These are phyloP conservation scores for Parasteatoda tepidariorum DNA, from an alignment of 1,140 invertebrate genomes.

Conservation along the genomic window DNA sequence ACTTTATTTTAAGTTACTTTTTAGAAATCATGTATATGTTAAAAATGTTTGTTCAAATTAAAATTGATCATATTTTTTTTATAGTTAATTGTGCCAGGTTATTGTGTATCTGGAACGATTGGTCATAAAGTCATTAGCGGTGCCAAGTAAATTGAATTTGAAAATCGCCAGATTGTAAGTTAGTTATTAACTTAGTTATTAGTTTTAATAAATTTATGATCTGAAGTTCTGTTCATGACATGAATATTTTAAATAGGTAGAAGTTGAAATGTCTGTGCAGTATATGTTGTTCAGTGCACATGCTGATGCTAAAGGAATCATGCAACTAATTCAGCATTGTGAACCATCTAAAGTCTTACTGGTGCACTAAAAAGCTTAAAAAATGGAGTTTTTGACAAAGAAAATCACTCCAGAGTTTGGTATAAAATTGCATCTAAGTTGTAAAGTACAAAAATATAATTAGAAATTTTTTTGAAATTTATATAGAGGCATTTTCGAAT, in stretches of 20 bases:
- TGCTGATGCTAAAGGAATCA: slow-evolving; percentile 97
- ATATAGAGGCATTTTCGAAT: no score
- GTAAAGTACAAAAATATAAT: not conserved
- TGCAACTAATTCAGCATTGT: slow-evolving; percentile 98
- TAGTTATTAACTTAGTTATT: not conserved
- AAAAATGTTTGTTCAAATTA: no score
- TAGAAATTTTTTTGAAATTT: slow-evolving; percentile 8
- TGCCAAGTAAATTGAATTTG: slow-evolving; percentile 94
- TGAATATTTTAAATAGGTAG: slow-evolving; percentile 72
- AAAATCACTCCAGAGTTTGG: slow-evolving; percentile 86
- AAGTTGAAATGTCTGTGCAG: slow-evolving; percentile 98
- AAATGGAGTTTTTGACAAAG: slow-evolving; percentile 94
- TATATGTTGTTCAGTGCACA: slow-evolving; percentile 99
- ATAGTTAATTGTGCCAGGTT: slow-evolving; percentile 96
- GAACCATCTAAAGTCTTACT: slow-evolving; percentile 97
- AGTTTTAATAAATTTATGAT: not conserved
- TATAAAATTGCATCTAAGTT: no score
- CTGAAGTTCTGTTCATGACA: not conserved
- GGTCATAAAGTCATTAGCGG: slow-evolving; percentile 98
- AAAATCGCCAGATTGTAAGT: slow-evolving; percentile 81
- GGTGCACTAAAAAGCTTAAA: slow-evolving; percentile 88
- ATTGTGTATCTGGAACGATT: slow-evolving; percentile 98
- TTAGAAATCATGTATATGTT: no score
- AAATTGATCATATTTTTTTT: slow-evolving; percentile 37
- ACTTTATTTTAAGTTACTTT: no score